Evolutionary conservation across 2,888 invertebrate genomes (phyloP), one percentile per base, ranked within the genome.

Genomic region (Troglohyphantes excavatus): DNA sequence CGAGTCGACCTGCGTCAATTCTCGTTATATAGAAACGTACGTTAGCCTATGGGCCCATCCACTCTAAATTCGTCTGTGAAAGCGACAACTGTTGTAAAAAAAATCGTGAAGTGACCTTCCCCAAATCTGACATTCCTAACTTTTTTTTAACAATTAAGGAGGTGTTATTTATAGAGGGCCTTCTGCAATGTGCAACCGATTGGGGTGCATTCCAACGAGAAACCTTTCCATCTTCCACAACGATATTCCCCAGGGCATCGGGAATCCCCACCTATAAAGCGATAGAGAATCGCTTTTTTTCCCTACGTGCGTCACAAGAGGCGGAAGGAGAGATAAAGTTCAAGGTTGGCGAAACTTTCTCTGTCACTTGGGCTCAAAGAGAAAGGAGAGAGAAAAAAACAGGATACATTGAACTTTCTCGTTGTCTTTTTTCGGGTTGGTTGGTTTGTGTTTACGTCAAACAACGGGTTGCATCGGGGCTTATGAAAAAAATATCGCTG

Each of bases 301-400:
- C 33, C 5, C 33, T 33, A 6, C 53, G 53, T 13, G 17, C 53
- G 53, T 53, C 53, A 53, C 5, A 39, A 23, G 63, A 63, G 11
- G 63, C 23, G 63, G 63, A 63, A 23, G 63, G 63, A 63, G 21
- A 63, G 63, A 63, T 63, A 26, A 63, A 23, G 26, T 63, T 63
- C 63, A 63, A 26, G 63, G 23, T 63, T 63, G 26, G 63, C 2
- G 17, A n/a, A 13, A 53, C 53, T 53, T 53, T 53, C 53, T 11
- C 53, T n/a, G 53, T 53, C 53, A n/a, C 53, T 53, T 13, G n/a
- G 5, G 17, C n/a, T n/a, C n/a, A n/a, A n/a, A n/a, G n/a, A n/a
- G n/a, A n/a, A n/a, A n/a, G n/a, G n/a, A 53, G 13, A n/a, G 53
- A 46, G 2, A 46, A 53, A 53, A 53, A 53, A 53, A 53, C 5